Conservation (phyloP, 2,888 invertebrate genomes). For the Xanthia icteritia region DNA sequence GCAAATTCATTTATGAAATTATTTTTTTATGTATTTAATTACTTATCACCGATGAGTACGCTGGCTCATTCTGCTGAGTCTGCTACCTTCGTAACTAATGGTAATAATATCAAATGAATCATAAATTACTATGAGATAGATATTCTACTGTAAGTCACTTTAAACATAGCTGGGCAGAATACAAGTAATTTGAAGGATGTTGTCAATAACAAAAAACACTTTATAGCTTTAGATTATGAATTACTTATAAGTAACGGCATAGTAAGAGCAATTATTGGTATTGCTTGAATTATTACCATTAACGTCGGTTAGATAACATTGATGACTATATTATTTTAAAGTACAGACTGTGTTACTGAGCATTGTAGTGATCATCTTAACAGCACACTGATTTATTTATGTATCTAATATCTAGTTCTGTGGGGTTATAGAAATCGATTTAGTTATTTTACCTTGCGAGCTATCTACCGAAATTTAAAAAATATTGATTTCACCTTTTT, state of each 20-base stretch:
- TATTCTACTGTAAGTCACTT: not conserved
- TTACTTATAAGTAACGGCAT: not conserved
- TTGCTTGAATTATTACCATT: not conserved
- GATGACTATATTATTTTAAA: not conserved
- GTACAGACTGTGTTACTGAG: not conserved
- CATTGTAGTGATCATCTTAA: not conserved
- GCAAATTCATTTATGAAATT: not conserved
- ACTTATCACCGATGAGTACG: not conserved
- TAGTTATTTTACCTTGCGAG: too few relatives aligned
- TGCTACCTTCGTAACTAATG: not conserved
- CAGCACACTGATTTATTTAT: too few relatives aligned
- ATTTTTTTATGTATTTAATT: not conserved
- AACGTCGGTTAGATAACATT: not conserved
- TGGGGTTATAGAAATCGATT: too few relatives aligned
- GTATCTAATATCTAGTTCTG: too few relatives aligned
- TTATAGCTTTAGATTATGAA: not conserved
- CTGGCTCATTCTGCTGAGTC: not conserved
- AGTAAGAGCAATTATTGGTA: not conserved
- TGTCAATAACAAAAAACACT: not conserved
- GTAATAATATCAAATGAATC: constrained; percentile 1
- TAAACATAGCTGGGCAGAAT: not conserved
- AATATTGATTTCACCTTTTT: too few relatives aligned
- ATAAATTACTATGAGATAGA: not conserved
- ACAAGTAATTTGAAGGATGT: not conserved
- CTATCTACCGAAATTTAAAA: too few relatives aligned